phyloP scores from a whole-genome alignment of 2,113 vertebrate species.

The Prionailurus bengalensis region DNA sequence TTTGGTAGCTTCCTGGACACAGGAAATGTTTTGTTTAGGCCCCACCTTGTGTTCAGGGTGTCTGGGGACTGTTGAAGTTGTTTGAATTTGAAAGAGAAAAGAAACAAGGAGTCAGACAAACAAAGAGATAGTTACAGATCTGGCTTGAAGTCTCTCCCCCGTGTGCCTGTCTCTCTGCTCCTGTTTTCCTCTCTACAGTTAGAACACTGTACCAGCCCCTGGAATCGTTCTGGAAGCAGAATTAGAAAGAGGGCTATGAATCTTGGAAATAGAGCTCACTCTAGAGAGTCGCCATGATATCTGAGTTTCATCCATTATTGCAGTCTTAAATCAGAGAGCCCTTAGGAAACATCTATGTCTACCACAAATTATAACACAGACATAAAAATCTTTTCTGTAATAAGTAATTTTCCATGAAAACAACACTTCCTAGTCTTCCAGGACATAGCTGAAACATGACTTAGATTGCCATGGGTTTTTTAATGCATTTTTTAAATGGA shows the following conservation, averaged over 20 bases:
- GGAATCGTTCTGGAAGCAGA: conserved; percentile 36
- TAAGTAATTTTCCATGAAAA: conserved; percentile 76
- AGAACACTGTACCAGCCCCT: background rate
- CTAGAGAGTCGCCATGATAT: background rate
- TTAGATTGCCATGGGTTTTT: conserved; percentile 52
- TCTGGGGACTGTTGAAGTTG: conserved; percentile 60
- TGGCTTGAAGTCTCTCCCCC: background rate
- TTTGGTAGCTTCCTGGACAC: conserved; percentile 60
- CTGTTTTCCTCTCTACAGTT: background rate
- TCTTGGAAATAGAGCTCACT: conserved; percentile 24
- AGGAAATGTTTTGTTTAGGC: conserved; percentile 74
- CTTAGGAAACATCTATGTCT: conserved; percentile 21
- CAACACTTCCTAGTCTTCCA: conserved; percentile 55
- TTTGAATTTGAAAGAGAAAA: conserved; percentile 56
- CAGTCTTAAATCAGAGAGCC: conserved; percentile 55
- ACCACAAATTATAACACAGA: conserved; percentile 78
- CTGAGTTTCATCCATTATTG: conserved; percentile 37
- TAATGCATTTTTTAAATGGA: conserved; percentile 58
- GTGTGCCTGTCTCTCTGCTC: background rate
- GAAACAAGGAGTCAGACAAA: conserved; percentile 9
- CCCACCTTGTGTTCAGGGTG: conserved; percentile 58
- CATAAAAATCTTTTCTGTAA: conserved; percentile 68
- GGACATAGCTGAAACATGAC: conserved; percentile 51
- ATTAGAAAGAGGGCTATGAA: background rate
- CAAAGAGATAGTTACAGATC: background rate